These are phyloP conservation scores for Sarcophaga carnaria DNA, from an alignment of 2,888 invertebrate genomes.

Conservation along the genomic window DNA sequence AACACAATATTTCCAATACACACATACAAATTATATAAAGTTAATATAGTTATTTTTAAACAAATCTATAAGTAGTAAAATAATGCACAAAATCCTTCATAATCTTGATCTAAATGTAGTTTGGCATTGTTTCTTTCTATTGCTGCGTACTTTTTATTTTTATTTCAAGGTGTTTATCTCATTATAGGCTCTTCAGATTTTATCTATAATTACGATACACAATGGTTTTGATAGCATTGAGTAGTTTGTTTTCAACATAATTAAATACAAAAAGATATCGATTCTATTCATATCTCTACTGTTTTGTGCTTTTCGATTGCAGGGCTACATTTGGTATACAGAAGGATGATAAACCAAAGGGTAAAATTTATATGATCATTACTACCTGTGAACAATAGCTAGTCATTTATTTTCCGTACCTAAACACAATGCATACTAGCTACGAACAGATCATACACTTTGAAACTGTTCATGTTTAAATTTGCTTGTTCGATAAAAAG, in stretches of 20 bases:
- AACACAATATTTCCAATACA: too few species aligned
- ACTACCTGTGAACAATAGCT: constrained; percentile 46
- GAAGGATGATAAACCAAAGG: constrained; percentile 28
- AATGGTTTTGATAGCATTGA: constrained; percentile 68
- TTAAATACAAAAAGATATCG: constrained; percentile 47
- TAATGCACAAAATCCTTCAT: neutral
- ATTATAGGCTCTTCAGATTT: constrained; percentile 75
- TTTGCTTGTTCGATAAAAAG: constrained; percentile 19
- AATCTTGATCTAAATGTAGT: neutral
- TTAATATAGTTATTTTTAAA: too few species aligned
- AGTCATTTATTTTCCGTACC: neutral
- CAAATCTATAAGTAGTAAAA: neutral
- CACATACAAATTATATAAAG: too few species aligned
- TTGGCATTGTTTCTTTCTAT: neutral
- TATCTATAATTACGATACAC: constrained; percentile 70
- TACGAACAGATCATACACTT: constrained; percentile 30
- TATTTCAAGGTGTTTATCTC: constrained; percentile 77
- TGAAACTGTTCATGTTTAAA: constrained; percentile 52
- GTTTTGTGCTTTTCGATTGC: constrained; percentile 21
- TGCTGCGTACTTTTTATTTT: constrained; percentile 54
- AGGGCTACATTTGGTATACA: constrained; percentile 42
- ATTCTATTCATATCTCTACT: constrained; percentile 28
- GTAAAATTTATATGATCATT: constrained; percentile 40
- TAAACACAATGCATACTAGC: neutral
- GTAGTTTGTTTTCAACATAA: constrained; percentile 61